Base-by-base conservation (phyloP, 1,140 invertebrate species). In the Lordiphosa stackelbergi region DNA sequence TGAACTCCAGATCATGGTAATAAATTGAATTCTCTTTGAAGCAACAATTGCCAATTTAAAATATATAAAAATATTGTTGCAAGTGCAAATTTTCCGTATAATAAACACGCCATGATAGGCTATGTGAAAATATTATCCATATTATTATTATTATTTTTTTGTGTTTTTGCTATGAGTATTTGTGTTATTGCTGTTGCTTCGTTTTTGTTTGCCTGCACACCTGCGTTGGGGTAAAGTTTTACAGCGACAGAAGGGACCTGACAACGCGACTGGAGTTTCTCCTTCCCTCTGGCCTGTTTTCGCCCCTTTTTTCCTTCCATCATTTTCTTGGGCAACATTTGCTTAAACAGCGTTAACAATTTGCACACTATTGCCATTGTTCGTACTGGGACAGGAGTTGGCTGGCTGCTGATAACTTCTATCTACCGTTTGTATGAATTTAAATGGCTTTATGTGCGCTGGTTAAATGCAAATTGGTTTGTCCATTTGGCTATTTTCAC, bases 321-420 rank as follows among this genome's bases (percentile, higher is more conserved):
- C 58, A 66, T 57, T 59, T 57, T 64, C 59, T 59, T 58, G 57
- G 46, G 53, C 62, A 75, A 71, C 66, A 81, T 81, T 79, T 79
- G 62, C 75, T 81, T 79, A 81, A 79, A 83, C 75, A 81, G 71
- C 59, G 66, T 37, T 71, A 75, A 62, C 75, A 81, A 79, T 79
- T 79, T 79, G 77, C 75, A 75, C 75, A 75, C 75, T 66, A 81
- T 79, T 74, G 74, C 43, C 60, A 34, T 68, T 59, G 75, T 66
- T 41, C 53, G 31, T 47, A 48, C 45, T 31, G 35, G 16, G 22
- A 38, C 42, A 36, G 49, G 5, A 10, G 16, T 49, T 49, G 66
- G 22, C 13, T 57, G 46, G 46, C 64, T 36, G 38, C 34, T 55
- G 53, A 73, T 69, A 78, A 74, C 66, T 74, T 55, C 59, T 53